Base-by-base conservation (phyloP, 92 coral and sea anemone genomes). In the Paragorgia papillata region DNA sequence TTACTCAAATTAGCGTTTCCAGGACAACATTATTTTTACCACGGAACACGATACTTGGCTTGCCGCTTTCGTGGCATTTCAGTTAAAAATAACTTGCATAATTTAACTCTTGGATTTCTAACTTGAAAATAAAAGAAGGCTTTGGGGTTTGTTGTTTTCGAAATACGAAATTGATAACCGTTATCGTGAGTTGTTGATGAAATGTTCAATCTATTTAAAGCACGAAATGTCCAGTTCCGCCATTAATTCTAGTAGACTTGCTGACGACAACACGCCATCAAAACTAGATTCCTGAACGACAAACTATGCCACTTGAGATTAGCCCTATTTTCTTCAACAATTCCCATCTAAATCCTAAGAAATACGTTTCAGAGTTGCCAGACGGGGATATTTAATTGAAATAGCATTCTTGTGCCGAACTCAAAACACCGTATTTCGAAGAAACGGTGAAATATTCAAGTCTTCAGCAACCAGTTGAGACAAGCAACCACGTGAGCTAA, bases 401-500 rank as follows among this genome's bases (percentile, higher is more conserved):
- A 41, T 24, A 35, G 1, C 25, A n/a, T 46, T 35, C 17, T 18
- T 2, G 2, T 34, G 51, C 29, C 50, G 9, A 34, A 35, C 4
- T 9, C 25, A 40, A 21, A 43, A 51, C 56, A 31, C 18, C 43
- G 31, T 44, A 2, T 64, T 67, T 67, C 74, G 26, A 67, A 54
- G 57, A 67, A 67, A 41, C 51, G 24, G 8, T 7, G 22, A 28
- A 60, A 28, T 60, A 28, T 67, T 18, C 34, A 67, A 26, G 13
- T 14, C 0, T 67, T 39, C 8, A 6, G 57, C 57, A 13, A 9
- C 20, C 48, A 26, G 32, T 58, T 14, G 64, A 27, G 37, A 58
- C 61, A 25, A 7, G 32, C n/a, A 32, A 67, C 74, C 74, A 67
- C 57, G 74, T 44, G 74, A 67, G 51, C 7, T 67, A 10, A 33